phyloP scores from a whole-genome alignment of 2,113 vertebrate genomes.

The Salvelinus alpinus region DNA sequence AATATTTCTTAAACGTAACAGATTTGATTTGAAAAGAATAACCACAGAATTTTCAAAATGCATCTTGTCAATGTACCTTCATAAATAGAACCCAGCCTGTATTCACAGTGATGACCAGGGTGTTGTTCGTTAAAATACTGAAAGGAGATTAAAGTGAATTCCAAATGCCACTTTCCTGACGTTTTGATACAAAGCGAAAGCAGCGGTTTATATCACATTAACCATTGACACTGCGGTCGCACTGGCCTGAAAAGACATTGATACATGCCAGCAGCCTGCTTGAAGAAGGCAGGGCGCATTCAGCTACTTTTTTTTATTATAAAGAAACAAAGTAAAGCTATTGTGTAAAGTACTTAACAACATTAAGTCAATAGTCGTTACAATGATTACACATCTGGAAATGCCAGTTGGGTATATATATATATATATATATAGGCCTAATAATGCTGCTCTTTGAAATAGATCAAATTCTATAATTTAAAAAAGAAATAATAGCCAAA shows the following conservation, averaged over 20 bases:
- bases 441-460: constrained; percentile 61
- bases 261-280: constrained; percentile 62
- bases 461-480: constrained; percentile 32
- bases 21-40: constrained; percentile 53
- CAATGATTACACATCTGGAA: constrained; percentile 60
- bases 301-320: constrained; percentile 46
- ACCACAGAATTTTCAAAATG: constrained; percentile 66
- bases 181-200: constrained; percentile 74
- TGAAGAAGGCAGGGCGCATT: constrained; percentile 54
- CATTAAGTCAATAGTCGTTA: constrained; percentile 68
- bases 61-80: constrained; percentile 81
- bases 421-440: constrained; percentile 25
- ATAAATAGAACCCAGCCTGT: constrained; percentile 78
- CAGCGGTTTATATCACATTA: constrained; percentile 73
- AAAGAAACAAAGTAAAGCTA: constrained; percentile 77
- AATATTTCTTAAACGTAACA: constrained; percentile 60
- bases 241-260: constrained; percentile 65
- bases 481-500: constrained; percentile 51
- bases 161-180: constrained; percentile 67
- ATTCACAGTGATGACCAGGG: constrained; percentile 80
- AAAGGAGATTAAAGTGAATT: constrained; percentile 76
- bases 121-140: constrained; percentile 76
- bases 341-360: constrained; percentile 79
- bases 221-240: constrained; percentile 63
- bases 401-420: constrained; percentile 49